Conservation (phyloP, 2,113 vertebrate species). For the Dicerorhinus sumatrensis region DNA sequence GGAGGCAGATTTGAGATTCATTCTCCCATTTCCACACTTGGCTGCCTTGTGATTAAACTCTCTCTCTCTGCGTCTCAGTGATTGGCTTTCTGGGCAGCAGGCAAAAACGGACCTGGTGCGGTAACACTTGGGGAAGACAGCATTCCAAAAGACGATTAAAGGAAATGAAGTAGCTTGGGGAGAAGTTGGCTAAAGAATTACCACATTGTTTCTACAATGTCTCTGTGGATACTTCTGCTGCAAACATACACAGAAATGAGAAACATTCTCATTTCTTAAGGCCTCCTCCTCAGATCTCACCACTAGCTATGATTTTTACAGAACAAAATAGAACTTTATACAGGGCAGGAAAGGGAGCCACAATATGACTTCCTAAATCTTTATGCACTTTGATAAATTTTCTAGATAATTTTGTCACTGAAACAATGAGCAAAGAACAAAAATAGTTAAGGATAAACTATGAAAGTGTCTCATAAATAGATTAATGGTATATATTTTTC, state of each 20-base stretch:
- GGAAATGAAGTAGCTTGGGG: neutral
- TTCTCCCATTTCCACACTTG: too few relatives aligned
- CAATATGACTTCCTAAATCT: neutral
- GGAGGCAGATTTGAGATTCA: too few relatives aligned
- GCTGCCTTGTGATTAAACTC: too few relatives aligned
- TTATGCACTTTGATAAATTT: neutral
- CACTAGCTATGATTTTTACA: neutral
- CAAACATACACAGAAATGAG: neutral
- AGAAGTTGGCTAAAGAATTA: neutral
- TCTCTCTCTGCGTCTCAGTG: too few relatives aligned
- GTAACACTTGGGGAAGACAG: neutral
- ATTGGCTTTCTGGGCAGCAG: too few relatives aligned
- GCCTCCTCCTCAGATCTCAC: neutral
- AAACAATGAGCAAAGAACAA: neutral
- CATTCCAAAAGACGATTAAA: neutral
- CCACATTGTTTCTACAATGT: accelerated
- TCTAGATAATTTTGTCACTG: neutral
- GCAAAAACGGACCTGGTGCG: too few relatives aligned
- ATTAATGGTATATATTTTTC: neutral
- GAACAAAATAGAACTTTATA: too few relatives aligned
- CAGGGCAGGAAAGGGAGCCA: neutral
- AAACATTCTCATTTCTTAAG: neutral
- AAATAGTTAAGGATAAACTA: neutral
- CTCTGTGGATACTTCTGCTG: neutral
- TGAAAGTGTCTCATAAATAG: neutral